These are phyloP conservation scores for Drosophila demipolita DNA, from an alignment of 2,888 invertebrate genomes.

Conservation along the genomic window DNA sequence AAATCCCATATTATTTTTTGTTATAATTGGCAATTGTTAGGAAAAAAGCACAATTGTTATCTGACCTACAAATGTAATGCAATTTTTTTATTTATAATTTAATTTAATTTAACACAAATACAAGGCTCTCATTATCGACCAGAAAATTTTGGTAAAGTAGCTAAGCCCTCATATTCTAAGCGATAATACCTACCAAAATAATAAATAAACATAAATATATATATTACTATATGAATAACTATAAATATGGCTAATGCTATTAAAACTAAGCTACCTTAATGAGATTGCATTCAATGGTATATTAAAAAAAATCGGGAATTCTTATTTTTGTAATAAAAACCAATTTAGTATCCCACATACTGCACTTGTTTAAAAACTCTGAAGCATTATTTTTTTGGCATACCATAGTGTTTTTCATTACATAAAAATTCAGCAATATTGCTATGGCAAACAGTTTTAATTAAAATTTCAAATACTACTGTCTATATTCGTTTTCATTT, in stretches of 20 bases:
- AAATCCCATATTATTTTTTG: neutral
- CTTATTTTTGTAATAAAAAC: neutral
- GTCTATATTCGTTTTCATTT: conserved; percentile 6
- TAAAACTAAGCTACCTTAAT: neutral
- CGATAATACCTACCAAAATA: neutral
- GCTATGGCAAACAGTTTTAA: conserved; percentile 2
- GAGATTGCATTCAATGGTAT: neutral
- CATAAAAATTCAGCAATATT: neutral
- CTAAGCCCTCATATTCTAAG: no score
- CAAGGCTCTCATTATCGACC: neutral
- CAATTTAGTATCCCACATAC: neutral
- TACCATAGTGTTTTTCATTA: neutral
- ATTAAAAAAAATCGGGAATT: neutral
- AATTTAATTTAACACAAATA: neutral
- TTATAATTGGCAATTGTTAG: conserved; percentile 16
- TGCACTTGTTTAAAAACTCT: conserved; percentile 5
- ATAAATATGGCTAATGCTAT: no score
- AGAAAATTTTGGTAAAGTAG: neutral
- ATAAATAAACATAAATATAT: neutral
- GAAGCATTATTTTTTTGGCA: neutral
- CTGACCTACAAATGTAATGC: no score
- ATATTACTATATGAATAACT: neutral
- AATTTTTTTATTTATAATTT: no score
- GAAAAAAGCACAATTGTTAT: neutral
- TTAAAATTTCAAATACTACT: neutral